Evolutionary conservation across 2,797 vertebrate genomes (phyloP).

Genomic region (Gouania willdenowi): DNA sequence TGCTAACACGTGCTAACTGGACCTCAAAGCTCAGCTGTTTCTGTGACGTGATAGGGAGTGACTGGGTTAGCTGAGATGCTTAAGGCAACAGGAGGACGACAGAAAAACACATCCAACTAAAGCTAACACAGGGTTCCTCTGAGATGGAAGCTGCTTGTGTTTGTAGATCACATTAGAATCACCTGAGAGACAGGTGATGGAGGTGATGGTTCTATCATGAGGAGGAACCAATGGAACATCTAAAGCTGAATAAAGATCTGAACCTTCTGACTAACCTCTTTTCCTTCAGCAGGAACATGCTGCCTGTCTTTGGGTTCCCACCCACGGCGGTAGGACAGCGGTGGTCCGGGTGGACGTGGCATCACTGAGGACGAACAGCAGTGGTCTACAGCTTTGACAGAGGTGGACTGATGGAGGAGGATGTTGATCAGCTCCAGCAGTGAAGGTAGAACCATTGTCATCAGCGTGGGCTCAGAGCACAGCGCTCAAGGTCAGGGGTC

Average conservation of each 20-base stretch:
- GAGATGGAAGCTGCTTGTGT: too few relatives aligned
- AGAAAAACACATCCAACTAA: too few relatives aligned
- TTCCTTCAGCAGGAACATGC: slow-evolving; percentile 45
- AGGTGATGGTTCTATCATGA: too few relatives aligned
- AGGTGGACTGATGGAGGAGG: slow-evolving; percentile 55
- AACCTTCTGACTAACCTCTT: slow-evolving; percentile 60
- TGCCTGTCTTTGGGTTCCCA: slow-evolving; percentile 60
- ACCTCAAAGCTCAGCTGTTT: slow-evolving; percentile 11
- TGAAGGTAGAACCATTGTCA: slow-evolving; percentile 74
- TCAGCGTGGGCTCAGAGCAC: slow-evolving; percentile 41
- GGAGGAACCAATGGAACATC: too few relatives aligned
- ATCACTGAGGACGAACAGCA: slow-evolving; percentile 56
- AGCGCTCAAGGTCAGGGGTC: slow-evolving; percentile 37
- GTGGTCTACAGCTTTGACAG: slow-evolving; percentile 14
- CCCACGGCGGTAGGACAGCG: slow-evolving; percentile 53
- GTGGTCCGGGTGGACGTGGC: slow-evolving; percentile 63
- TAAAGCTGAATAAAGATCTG: too few relatives aligned
- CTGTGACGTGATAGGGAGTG: slow-evolving; percentile 42
- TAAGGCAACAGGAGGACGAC: slow-evolving; percentile 23
- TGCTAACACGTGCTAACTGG: too few relatives aligned
- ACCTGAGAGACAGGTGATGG: too few relatives aligned
- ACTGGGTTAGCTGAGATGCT: slow-evolving; percentile 29
- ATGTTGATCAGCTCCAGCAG: slow-evolving; percentile 72
- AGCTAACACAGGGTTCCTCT: too few relatives aligned
- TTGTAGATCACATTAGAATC: too few relatives aligned